A percentile compares a stretch with the other conserved stretches of the same genome.
phyloP scores from a whole-genome alignment of 2,797 vertebrate species.

The Pipistrellus nathusii region DNA sequence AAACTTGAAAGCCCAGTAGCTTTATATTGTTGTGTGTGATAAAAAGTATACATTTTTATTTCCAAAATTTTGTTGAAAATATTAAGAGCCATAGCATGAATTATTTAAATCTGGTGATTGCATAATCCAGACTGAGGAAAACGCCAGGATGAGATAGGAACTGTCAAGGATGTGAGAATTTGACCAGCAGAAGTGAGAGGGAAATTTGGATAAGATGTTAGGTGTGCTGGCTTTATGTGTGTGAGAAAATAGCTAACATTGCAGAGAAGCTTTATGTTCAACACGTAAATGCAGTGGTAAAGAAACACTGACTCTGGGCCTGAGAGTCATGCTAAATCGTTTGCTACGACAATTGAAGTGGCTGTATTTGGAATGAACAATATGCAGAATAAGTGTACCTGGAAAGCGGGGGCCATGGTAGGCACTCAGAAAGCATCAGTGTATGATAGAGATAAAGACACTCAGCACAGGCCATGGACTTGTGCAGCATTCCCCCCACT shows the following conservation, averaged over 20 bases:
- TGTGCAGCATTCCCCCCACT: rapidly evolving
- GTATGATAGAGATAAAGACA: not conserved
- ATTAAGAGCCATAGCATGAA: not conserved
- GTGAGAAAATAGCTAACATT: not conserved
- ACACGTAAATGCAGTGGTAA: not conserved
- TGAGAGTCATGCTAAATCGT: not conserved
- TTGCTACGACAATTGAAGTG: not conserved
- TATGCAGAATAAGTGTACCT: not conserved
- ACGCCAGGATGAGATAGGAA: not conserved
- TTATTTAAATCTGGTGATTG: not conserved
- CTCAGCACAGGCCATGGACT: not conserved
- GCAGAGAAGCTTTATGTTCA: not conserved
- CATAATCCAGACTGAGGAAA: not conserved
- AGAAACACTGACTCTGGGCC: not conserved
- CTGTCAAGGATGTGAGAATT: not conserved
- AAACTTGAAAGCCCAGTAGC: not conserved
- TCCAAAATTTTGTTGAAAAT: conserved; percentile 7
- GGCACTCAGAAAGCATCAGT: not conserved
- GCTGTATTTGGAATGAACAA: not conserved
- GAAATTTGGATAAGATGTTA: not conserved
- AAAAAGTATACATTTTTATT: not conserved
- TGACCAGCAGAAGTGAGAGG: not conserved
- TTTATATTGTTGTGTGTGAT: conserved; percentile 8
- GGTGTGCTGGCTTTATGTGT: not conserved
- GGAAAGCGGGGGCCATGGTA: not conserved